Base-by-base conservation (phyloP, 2,888 invertebrate genomes). In the Leucophora obtusa region DNA sequence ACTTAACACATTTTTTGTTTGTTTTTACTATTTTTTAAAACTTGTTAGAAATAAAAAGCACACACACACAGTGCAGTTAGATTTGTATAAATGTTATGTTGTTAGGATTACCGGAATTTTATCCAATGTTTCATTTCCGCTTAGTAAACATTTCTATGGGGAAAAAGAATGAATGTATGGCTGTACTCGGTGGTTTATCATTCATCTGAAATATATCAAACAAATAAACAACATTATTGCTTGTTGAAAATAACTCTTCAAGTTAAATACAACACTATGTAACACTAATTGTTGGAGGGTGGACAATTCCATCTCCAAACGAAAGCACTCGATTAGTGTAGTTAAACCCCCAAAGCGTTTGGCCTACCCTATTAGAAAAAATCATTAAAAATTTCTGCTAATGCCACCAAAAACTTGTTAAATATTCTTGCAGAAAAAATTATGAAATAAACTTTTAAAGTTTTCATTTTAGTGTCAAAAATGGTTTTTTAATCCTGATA, bases 221-320 rank as follows among this genome's bases (percentile, higher is more conserved):
- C 51, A 38, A 53, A 60, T 47, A 72, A 63, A 63, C 50, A 72
- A 50, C 56, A 63, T 28, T 47, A 63, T 72, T 72, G 63, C 56
- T 62, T 71, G 70, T 54, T 71, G 60, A 38, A 62, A 60, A 71
- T 21, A 24, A n/a, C n/a, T n/a, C n/a, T n/a, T n/a, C n/a, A n/a
- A n/a, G n/a, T n/a, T n/a, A n/a, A n/a, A n/a, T n/a, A n/a, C n/a
- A n/a, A n/a, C n/a, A n/a, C n/a, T n/a, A n/a, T n/a, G n/a, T n/a
- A n/a, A n/a, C n/a, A n/a, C n/a, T n/a, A n/a, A n/a, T n/a, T n/a
- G n/a, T n/a, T n/a, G n/a, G n/a, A n/a, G n/a, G n/a, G n/a, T n/a
- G n/a, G n/a, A n/a, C n/a, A n/a, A n/a, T n/a, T n/a, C n/a, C n/a
- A n/a, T n/a, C n/a, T n/a, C n/a, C n/a, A n/a, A n/a, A n/a, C n/a